A percentile compares a stretch with the other conserved stretches of the same genome.
phyloP scores from a whole-genome alignment of 2,888 invertebrate species.

The Arenicola marina region DNA sequence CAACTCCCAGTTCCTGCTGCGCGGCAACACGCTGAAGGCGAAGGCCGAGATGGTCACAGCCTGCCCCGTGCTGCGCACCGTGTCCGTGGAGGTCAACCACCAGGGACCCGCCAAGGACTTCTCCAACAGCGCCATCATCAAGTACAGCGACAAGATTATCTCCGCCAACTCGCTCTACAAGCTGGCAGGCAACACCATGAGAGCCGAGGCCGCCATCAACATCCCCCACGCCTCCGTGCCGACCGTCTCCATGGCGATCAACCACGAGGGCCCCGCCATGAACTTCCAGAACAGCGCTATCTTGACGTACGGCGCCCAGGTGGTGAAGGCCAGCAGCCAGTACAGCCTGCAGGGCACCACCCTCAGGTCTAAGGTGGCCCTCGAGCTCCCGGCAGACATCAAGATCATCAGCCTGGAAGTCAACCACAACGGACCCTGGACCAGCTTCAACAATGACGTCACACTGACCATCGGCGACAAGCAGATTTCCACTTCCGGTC shows the following conservation, averaged over 20 bases:
- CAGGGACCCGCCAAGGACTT: constrained; percentile 8
- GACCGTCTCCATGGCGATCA: constrained; percentile 6
- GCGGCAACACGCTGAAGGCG: not conserved
- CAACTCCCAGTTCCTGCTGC: constrained; percentile 2
- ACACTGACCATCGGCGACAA: not conserved
- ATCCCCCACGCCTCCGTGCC: constrained; percentile 7
- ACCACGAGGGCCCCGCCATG: constrained; percentile 21
- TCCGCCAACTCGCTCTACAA: constrained; percentile 1
- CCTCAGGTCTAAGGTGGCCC: not conserved
- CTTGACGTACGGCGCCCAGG: not conserved
- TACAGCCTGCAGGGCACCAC: constrained; percentile 3
- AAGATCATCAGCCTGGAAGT: not conserved
- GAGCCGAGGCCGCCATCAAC: not conserved
- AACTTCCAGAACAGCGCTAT: constrained; percentile 17
- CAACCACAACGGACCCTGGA: not conserved
- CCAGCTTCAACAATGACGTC: constrained; percentile 4
- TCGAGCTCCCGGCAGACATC: not conserved
- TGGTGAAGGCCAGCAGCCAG: constrained; percentile 2
- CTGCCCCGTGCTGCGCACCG: constrained; percentile 1
- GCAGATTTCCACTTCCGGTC: not conserved
- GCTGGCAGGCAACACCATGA: not conserved
- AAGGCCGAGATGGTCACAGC: not conserved
- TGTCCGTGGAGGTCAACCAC: constrained; percentile 6
- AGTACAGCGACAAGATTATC: constrained; percentile 7
- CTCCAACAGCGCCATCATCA: constrained; percentile 6